Evolutionary conservation across 2,888 invertebrate species (phyloP).

Genomic region (Pomacea canaliculata): DNA sequence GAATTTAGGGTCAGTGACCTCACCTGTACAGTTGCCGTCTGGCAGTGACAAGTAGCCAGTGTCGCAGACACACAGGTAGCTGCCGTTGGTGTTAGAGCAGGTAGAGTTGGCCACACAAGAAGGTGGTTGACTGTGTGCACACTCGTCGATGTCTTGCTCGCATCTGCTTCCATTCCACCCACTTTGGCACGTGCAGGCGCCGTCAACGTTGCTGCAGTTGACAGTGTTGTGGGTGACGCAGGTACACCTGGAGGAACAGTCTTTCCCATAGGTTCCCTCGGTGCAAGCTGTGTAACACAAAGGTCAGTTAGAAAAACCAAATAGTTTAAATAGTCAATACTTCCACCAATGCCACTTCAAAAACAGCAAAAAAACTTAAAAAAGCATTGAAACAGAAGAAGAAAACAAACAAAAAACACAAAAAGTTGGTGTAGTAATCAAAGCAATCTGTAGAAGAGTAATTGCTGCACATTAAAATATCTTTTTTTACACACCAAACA

Average conservation of each 20-base stretch:
- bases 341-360: too few relatives aligned
- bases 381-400: too few relatives aligned
- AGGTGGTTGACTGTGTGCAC: background rate
- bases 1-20: too few relatives aligned
- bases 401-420: too few relatives aligned
- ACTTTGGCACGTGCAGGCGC: slow-evolving; percentile 30
- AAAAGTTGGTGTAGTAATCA: too few relatives aligned
- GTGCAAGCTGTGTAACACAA: too few relatives aligned
- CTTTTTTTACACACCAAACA: too few relatives aligned
- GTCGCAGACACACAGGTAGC: background rate
- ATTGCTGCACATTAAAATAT: too few relatives aligned
- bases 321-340: too few relatives aligned
- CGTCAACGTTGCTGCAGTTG: slow-evolving; percentile 29
- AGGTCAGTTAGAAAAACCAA: too few relatives aligned
- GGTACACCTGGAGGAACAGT: slow-evolving; percentile 23
- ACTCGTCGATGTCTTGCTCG: slow-evolving; percentile 26
- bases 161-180: slow-evolving; percentile 35
- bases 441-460: too few relatives aligned
- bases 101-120: slow-evolving; percentile 1
- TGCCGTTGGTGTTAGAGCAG: slow-evolving; percentile 16
- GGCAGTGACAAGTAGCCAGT: background rate
- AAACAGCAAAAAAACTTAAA: too few relatives aligned
- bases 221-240: slow-evolving; percentile 25
- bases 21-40: background rate
- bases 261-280: slow-evolving; percentile 21